Percentiles rank a stretch among this genome's conserved stretches.
These are phyloP conservation scores for Dendrocincla fuliginosa DNA, from an alignment of 2,797 vertebrate species.

Conservation along the genomic window DNA sequence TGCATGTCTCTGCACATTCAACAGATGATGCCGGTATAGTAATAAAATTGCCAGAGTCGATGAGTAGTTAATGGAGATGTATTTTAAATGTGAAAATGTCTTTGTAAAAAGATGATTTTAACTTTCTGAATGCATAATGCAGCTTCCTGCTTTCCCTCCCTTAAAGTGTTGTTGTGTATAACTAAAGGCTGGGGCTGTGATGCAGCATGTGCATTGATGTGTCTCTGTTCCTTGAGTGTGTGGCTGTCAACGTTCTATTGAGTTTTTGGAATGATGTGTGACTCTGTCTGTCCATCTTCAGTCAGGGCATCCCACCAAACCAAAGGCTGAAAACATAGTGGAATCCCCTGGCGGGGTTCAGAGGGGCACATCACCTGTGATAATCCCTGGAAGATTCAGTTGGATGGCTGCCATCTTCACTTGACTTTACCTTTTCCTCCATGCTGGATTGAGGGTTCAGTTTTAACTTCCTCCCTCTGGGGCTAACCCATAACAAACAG, in stretches of 20 bases:
- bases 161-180: neutral
- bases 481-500: neutral
- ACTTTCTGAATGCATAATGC: neutral
- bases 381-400: neutral
- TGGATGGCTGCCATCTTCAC: neutral
- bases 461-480: neutral
- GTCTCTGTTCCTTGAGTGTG: neutral
- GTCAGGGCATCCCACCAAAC: constrained; percentile 19
- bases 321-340: neutral
- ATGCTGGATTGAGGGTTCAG: neutral
- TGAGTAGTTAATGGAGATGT: neutral
- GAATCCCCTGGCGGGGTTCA: neutral
- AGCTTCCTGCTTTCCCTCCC: neutral
- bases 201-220: neutral
- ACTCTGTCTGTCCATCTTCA: neutral
- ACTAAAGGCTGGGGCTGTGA: neutral
- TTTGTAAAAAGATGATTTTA: neutral
- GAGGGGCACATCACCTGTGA: neutral
- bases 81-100: neutral
- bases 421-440: neutral
- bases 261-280: neutral
- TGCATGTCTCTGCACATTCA: neutral
- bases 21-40: neutral
- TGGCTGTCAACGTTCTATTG: neutral
- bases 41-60: neutral